These are phyloP conservation scores for Sycobia sp. DNA, from an alignment of 1,140 invertebrate species.

Conservation along the genomic window DNA sequence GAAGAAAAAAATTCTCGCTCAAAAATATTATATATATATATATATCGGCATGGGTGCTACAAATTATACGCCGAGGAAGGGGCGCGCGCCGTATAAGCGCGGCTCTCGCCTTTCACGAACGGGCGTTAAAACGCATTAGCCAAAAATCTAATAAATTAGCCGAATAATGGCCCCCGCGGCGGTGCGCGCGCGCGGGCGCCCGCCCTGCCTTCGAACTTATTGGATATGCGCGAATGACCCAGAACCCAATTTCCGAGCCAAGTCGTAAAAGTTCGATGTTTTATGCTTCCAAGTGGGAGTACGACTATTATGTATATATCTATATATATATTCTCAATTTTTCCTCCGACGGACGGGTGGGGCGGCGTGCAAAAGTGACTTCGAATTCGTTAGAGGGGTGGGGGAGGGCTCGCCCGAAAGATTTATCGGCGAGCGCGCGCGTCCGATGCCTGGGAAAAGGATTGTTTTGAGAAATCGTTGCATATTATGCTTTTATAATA, in stretches of 20 bases:
- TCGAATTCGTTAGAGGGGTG: slow-evolving; percentile 6
- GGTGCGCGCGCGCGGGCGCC: no score
- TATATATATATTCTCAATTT: slow-evolving; percentile 14
- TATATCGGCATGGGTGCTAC: no score
- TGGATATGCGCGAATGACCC: slow-evolving; percentile 9
- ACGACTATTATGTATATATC: no score
- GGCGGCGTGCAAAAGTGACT: neutral
- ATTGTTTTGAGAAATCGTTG: no score
- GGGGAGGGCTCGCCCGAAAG: slow-evolving; percentile 1
- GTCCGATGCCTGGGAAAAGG: no score
- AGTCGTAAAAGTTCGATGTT: slow-evolving; percentile 13
- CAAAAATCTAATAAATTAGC: slow-evolving; percentile 13
- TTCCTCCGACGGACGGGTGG: slow-evolving; percentile 1
- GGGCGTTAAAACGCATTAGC: slow-evolving; percentile 4
- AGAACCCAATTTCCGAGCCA: slow-evolving; percentile 19
- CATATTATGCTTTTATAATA: no score
- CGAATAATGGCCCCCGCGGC: neutral
- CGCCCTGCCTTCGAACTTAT: slow-evolving; percentile 3
- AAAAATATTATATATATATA: no score
- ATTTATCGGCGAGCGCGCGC: slow-evolving; percentile 1
- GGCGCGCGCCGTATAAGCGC: no score
- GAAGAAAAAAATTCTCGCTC: no score
- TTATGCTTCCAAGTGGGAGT: slow-evolving; percentile 19
- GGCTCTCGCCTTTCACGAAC: no score
- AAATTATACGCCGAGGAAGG: no score